Evolutionary conservation across 2,113 vertebrate genomes (phyloP).

Genomic region (Suricata suricatta): DNA sequence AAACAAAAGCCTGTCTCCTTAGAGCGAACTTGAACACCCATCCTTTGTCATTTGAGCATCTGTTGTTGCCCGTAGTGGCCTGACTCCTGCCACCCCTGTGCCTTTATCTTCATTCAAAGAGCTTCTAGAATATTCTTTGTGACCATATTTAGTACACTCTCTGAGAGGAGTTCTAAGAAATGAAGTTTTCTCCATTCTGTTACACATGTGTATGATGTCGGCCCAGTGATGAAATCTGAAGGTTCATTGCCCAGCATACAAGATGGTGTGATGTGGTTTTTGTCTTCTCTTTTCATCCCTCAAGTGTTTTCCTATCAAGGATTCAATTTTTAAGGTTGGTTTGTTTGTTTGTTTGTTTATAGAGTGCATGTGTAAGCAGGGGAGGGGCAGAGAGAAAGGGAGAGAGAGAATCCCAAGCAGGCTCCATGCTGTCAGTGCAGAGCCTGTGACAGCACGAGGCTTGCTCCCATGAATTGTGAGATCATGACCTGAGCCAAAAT

Average conservation of each 20-base stretch:
- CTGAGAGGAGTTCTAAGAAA: background rate
- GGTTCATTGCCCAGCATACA: fast-evolving
- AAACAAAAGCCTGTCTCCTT: background rate
- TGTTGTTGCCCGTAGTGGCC: background rate
- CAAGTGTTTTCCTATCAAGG: background rate
- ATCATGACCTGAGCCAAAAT: no score
- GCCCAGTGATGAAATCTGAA: background rate
- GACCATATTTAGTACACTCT: background rate
- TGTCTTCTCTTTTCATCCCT: background rate
- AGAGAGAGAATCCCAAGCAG: no score
- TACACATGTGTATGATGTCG: background rate
- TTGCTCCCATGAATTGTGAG: no score
- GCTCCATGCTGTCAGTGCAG: no score
- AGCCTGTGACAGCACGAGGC: no score
- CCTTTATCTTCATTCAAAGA: background rate
- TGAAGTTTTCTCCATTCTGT: background rate
- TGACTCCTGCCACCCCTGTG: background rate
- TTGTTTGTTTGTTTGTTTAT: no score
- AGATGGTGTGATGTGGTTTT: background rate
- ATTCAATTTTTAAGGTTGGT: no score
- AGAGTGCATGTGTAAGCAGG: no score
- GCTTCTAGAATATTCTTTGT: background rate
- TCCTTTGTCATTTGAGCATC: background rate
- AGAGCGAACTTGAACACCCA: fast-evolving
- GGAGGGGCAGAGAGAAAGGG: no score